Percentiles rank a stretch among this genome's conserved stretches.
Conservation (phyloP, 2,797 vertebrate genomes). For the Thunnus albacares region DNA sequence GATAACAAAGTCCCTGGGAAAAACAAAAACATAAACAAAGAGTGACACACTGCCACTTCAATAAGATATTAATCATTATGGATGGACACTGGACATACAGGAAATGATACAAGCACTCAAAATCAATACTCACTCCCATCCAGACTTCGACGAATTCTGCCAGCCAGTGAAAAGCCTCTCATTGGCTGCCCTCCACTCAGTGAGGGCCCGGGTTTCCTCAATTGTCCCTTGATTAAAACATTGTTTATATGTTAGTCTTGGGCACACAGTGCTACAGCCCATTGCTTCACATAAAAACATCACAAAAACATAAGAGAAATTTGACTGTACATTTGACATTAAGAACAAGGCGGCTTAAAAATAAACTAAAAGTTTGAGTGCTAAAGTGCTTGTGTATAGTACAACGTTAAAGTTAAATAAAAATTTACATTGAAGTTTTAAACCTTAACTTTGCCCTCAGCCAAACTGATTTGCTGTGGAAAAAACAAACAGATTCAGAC, state of each 20-base stretch:
- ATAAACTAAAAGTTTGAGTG: too few relatives aligned
- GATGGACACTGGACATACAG: constrained; percentile 6
- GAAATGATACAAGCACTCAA: constrained; percentile 3
- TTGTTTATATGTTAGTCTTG: not conserved
- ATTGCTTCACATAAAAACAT: too few relatives aligned
- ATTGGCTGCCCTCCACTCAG: not conserved
- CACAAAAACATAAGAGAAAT: not conserved
- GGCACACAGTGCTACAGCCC: too few relatives aligned
- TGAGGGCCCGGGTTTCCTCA: constrained; percentile 1
- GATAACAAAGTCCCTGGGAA: not conserved
- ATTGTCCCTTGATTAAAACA: constrained; percentile 18
- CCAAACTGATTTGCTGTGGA: too few relatives aligned
- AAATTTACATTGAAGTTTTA: too few relatives aligned
- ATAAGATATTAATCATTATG: constrained; percentile 7
- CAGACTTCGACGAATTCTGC: not conserved
- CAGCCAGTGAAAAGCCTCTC: not conserved
- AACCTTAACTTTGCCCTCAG: too few relatives aligned
- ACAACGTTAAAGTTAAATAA: too few relatives aligned
- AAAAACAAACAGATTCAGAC: too few relatives aligned
- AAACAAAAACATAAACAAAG: constrained; percentile 12
- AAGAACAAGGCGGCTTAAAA: too few relatives aligned
- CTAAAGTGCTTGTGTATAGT: too few relatives aligned
- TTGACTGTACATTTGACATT: not conserved
- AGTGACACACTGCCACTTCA: constrained; percentile 11
- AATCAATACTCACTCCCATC: constrained; percentile 28